These are phyloP conservation scores for Drosophila anomalata DNA, from an alignment of 2,888 invertebrate genomes.

Conservation along the genomic window DNA sequence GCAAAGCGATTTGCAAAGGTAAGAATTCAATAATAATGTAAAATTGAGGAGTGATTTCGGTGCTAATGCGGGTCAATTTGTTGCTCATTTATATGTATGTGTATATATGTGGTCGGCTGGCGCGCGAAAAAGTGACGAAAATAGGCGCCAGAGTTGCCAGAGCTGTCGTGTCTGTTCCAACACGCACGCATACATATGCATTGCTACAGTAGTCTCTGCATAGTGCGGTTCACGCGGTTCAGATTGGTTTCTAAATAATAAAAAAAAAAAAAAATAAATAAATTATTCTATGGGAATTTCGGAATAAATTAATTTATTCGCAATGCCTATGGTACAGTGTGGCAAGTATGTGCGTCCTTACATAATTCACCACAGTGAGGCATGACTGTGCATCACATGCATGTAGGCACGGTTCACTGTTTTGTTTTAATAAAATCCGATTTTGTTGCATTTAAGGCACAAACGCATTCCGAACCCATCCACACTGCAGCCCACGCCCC, in stretches of 20 bases:
- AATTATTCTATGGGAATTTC: too few species aligned
- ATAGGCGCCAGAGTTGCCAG: conserved; percentile 73
- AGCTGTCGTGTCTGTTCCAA: not conserved
- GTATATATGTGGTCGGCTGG: conserved; percentile 55
- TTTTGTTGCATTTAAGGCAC: conserved; percentile 1
- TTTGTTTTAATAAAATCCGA: not conserved
- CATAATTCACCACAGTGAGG: not conserved
- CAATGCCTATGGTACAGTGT: not conserved
- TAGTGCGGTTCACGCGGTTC: not conserved
- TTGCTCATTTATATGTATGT: conserved; percentile 34
- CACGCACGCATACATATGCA: conserved; percentile 1
- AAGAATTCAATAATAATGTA: not conserved
- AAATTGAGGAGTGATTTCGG: not conserved
- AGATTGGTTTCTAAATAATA: not conserved
- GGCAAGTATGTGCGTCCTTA: too few species aligned
- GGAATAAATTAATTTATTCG: not conserved
- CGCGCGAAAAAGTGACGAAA: conserved; percentile 69
- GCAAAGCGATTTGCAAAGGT: conserved; percentile 33
- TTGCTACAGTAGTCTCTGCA: conserved; percentile 7
- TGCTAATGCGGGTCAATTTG: conserved; percentile 10
- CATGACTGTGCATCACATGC: not conserved
- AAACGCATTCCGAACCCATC: not conserved
- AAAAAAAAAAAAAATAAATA: too few species aligned
- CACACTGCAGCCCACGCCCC: not conserved
- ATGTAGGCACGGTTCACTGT: not conserved